Evolutionary conservation across 1,140 invertebrate genomes (phyloP).

Genomic region (Drosophila repletoides): DNA sequence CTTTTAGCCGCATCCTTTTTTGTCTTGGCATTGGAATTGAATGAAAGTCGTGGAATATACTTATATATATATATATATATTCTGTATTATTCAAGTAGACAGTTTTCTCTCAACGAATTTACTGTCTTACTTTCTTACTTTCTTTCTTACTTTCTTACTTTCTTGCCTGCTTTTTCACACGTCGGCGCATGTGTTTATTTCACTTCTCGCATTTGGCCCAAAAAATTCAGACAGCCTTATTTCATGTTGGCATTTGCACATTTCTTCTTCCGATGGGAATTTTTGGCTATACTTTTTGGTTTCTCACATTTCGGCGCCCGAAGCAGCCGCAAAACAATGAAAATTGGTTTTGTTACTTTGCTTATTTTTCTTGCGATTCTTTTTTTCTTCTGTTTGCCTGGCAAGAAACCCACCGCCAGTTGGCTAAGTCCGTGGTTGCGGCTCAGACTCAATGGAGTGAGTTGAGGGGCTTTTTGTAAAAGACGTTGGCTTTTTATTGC

Average conservation of each 20-base stretch:
- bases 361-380: conserved; percentile 50
- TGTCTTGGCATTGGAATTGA: conserved; percentile 10
- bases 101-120: background rate
- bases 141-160: conserved; percentile 11
- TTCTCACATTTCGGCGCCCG: conserved; percentile 42
- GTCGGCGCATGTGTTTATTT: conserved; percentile 67
- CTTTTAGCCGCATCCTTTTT: conserved; percentile 3
- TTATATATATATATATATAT: conserved; percentile 3
- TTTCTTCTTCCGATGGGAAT: conserved; percentile 52
- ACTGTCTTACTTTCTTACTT: background rate
- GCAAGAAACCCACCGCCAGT: conserved; percentile 22
- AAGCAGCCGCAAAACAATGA: conserved; percentile 76
- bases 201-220: conserved; percentile 57
- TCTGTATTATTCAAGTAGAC: conserved; percentile 41
- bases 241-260: conserved; percentile 68
- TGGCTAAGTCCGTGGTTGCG: conserved; percentile 37
- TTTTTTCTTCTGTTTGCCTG: too few relatives aligned
- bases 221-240: conserved; percentile 63
- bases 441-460: conserved; percentile 18
- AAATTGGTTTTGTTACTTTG: conserved; percentile 76
- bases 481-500: conserved; percentile 73
- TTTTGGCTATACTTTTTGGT: conserved; percentile 69
- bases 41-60: conserved; percentile 15
- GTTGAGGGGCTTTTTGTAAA: conserved; percentile 47
- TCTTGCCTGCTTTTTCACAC: conserved; percentile 23